Percentiles rank a stretch among this genome's conserved stretches.
phyloP scores from a whole-genome alignment of 64 coral and sea anemone genomes.

The Montipora capricornis region DNA sequence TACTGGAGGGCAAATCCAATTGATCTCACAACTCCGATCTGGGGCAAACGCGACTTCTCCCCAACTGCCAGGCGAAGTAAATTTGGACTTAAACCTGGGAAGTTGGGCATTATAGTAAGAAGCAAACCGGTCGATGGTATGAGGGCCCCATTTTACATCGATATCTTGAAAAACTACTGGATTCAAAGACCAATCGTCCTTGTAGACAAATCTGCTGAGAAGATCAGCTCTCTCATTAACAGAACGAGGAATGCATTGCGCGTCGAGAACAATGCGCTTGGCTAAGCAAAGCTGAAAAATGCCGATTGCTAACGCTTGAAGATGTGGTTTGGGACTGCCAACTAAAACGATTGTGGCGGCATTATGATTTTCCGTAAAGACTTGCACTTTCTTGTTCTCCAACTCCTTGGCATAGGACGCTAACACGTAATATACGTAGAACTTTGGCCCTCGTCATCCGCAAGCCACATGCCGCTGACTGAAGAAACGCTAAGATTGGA shows the following conservation, averaged over 20 bases:
- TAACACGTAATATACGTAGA: neutral
- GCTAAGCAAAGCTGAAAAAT: slow-evolving; percentile 37
- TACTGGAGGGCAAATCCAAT: too few relatives aligned
- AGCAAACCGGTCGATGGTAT: too few relatives aligned
- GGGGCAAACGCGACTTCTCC: too few relatives aligned
- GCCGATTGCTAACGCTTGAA: slow-evolving; percentile 19
- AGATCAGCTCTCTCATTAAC: slow-evolving; percentile 39
- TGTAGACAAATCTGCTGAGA: slow-evolving; percentile 33
- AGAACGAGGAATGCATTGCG: slow-evolving; percentile 26
- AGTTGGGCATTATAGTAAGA: too few relatives aligned
- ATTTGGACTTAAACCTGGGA: too few relatives aligned
- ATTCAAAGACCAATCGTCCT: slow-evolving; percentile 43
- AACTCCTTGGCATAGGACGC: neutral
- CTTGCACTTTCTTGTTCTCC: neutral
- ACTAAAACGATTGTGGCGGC: slow-evolving; percentile 4
- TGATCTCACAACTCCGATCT: too few relatives aligned
- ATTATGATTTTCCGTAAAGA: slow-evolving; percentile 25
- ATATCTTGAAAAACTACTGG: neutral
- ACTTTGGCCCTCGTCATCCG: neutral
- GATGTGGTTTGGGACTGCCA: slow-evolving; percentile 6
- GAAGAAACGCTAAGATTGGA: neutral
- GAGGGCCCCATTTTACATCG: neutral
- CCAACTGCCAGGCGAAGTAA: too few relatives aligned
- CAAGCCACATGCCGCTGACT: neutral
- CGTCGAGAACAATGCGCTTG: slow-evolving; percentile 2